Conservation (phyloP, 2,113 vertebrate species). For the Gavia stellata region DNA sequence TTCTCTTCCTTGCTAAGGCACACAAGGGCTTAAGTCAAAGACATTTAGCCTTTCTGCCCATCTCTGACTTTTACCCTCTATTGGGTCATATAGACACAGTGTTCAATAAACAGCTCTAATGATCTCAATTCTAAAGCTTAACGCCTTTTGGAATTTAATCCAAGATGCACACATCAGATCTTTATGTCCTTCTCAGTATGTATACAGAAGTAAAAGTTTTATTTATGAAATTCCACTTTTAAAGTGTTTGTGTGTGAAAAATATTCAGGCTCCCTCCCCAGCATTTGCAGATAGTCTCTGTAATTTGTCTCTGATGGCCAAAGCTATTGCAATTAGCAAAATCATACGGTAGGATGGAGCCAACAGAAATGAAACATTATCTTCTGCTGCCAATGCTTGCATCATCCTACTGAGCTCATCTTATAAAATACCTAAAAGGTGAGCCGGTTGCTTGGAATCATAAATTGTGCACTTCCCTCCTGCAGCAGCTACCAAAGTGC, state of each 20-base stretch:
- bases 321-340: slow-evolving; percentile 31
- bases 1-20: not conserved
- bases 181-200: not conserved
- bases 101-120: not conserved
- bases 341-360: slow-evolving; percentile 13
- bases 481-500: not conserved
- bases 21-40: not conserved
- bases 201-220: not conserved
- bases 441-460: not conserved
- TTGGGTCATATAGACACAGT: not conserved
- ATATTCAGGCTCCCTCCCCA: not conserved
- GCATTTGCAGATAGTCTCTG: not conserved
- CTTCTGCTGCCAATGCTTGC: slow-evolving; percentile 35
- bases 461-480: not conserved
- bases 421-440: slow-evolving; percentile 23
- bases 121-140: not conserved
- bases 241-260: not conserved
- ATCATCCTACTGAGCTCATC: slow-evolving; percentile 40
- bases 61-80: not conserved
- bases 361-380: slow-evolving; percentile 35
- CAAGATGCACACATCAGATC: not conserved
- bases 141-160: not conserved
- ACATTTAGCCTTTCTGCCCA: not conserved
- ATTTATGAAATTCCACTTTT: not conserved
- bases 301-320: slow-evolving; percentile 10